Evolutionary conservation across 2,797 vertebrate species (phyloP), one percentile per base, ranked within the genome.

Genomic region (Philypnodon macrostomus): DNA sequence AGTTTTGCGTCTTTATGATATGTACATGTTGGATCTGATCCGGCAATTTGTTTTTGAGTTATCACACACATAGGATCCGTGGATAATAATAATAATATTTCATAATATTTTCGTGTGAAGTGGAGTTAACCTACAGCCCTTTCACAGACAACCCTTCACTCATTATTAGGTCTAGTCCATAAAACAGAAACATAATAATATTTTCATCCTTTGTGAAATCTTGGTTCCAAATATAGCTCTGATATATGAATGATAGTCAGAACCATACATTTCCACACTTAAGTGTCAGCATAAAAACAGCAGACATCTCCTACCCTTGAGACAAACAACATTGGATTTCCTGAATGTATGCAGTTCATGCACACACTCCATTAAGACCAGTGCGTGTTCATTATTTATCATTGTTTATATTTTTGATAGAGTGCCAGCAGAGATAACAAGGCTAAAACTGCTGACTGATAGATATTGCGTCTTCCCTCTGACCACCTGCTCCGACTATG

Each of bases 401-500:
- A 70, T 73, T 71, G 57, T 60, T 77, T 75, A 64, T 67, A 66
- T 66, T 47, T 79, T 60, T 75, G 68, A 73, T 59, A 38, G 59
- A 71, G 62, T 60, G 59, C 62, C 67, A 67, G 62, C 3, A 3
- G 57, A 61, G 71, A 67, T 76, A 85, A 85, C 63, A 70, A 75
- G 61, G 24, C 53, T 60, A 58, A 82, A 77, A 80, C 23, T 61
- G 74, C 82, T 77, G 74, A 81, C 72, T 53, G 66, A 62, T 67
- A 29, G 56, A 58, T 76, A 74, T 74, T 70, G 58, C 63, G 29
- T 40, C 21, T 51, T 54, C 51, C 54, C 38, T 53, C 38, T 13
- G 32, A 23, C 30, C 45, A 47, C 45, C 45, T 47, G 45, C 45
- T 9, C 18, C 30, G 36, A 35, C 40, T 40, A 21, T 53, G 15